Conservation (phyloP, 2,797 vertebrate genomes). For the Diceros bicornis region DNA sequence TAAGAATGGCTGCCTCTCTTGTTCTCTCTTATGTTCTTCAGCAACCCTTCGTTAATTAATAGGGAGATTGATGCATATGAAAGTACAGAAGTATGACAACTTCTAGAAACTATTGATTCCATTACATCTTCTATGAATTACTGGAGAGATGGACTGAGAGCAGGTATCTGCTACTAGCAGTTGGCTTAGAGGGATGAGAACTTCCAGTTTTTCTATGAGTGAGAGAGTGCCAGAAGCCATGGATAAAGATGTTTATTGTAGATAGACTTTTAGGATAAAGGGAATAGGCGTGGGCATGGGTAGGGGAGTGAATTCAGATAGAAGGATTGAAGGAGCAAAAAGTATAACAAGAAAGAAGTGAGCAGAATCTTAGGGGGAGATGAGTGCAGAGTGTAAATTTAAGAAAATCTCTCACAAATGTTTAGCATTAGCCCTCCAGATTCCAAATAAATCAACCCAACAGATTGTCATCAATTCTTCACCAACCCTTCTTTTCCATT, state of each 20-base stretch:
- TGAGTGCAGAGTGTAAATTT: not conserved
- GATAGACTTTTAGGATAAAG: not conserved
- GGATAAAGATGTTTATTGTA: not conserved
- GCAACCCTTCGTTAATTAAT: not conserved
- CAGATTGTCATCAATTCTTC: not conserved
- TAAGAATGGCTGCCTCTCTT: not conserved
- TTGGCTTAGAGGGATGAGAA: not conserved
- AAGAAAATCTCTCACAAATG: not conserved
- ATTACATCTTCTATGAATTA: not conserved
- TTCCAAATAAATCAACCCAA: not conserved
- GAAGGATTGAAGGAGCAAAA: not conserved
- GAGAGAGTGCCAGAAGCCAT: not conserved
- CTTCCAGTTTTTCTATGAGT: not conserved
- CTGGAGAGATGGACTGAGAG: not conserved
- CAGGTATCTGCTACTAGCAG: not conserved
- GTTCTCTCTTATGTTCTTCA: not conserved
- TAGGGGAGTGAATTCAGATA: not conserved
- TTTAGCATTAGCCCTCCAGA: not conserved
- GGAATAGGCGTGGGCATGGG: not conserved
- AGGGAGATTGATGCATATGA: not conserved
- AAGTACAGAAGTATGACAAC: not conserved
- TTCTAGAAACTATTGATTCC: not conserved
- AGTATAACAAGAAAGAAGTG: not conserved
- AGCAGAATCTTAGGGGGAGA: not conserved
- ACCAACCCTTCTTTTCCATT: not conserved